Base-by-base conservation (phyloP, 2,888 invertebrate species). In the Phorcus lineatus region DNA sequence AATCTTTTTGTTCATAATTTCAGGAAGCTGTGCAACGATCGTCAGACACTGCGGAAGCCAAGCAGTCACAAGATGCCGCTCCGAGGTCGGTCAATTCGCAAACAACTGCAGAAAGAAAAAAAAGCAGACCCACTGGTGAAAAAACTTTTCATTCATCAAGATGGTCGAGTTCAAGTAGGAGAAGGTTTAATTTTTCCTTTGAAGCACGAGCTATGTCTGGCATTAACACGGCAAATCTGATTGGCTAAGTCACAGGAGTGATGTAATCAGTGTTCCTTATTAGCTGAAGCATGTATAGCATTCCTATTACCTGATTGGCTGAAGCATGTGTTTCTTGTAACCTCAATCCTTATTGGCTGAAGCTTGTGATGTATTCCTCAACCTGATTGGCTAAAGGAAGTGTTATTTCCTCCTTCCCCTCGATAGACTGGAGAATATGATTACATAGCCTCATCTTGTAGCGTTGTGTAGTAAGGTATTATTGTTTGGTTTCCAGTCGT, bases 41-140 rank as follows among this genome's bases (percentile, higher is more conserved):
- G 92, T 62, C 90, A 91, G 82, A 92, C 91, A 0, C 82, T 92
- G 57, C 83, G 91, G 19, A 92, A 92, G 78, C 90, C 89, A 0
- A 92, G 92, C 86, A 92, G 92, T 84, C 89, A 91, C 80, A 91
- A 90, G 77, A 86, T 87, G 47, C 92, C 92, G n/a, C 83, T 91
- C 78, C 82, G 92, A 40, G 89, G 91, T 6, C 87, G 87, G 19
- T 91, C 90, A n/a, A 81, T 92, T 13, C 85, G 88, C 22, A 86
- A 84, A 79, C 86, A 88, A 70, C 81, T 86, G 52, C 83, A 86
- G 55, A 80, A 85, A 19, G 88, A 90, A 28, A 88, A 86, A 70
- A 89, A 89, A 78, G 76, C 86, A 77, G 86, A 87, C 17, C 77
- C 84, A 0, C 85, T 86, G 88, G 89, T 90, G 85, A 55, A 36